phyloP scores from a whole-genome alignment of 2,113 vertebrate genomes.

The Macrotus californicus region DNA sequence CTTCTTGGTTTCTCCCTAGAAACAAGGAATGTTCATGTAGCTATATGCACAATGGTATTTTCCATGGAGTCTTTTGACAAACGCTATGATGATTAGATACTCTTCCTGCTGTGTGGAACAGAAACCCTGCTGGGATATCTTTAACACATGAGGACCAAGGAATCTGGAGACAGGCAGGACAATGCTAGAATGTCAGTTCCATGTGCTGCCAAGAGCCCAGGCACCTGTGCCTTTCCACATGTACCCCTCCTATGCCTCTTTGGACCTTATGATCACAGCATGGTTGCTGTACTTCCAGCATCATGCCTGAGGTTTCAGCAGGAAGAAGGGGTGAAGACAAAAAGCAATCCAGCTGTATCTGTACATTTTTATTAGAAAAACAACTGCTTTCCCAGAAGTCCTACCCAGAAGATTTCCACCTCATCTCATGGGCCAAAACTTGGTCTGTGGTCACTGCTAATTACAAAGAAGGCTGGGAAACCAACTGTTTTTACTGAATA shows the following conservation, averaged over 20 bases:
- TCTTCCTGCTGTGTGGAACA: not conserved
- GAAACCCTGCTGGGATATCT: not conserved
- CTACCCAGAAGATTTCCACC: too few species aligned
- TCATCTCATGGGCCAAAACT: not conserved
- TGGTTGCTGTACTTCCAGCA: not conserved
- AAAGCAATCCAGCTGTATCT: not conserved
- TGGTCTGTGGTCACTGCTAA: not conserved
- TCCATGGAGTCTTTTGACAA: not conserved
- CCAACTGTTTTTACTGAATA: not conserved
- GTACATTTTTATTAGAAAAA: not conserved
- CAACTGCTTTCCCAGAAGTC: not conserved
- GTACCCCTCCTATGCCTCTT: accelerated
- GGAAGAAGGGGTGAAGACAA: not conserved
- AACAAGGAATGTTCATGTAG: not conserved
- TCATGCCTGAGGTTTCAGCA: not conserved
- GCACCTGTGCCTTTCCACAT: not conserved
- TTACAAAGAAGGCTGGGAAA: not conserved
- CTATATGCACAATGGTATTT: not conserved
- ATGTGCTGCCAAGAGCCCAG: not conserved
- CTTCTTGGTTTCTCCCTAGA: not conserved
- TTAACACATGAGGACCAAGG: not conserved
- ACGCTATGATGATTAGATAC: not conserved
- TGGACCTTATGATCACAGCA: not conserved
- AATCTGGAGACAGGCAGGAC: not conserved
- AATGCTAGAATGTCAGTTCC: not conserved